Conservation (phyloP, 2,797 vertebrate species). For the Ateles fusciceps region DNA sequence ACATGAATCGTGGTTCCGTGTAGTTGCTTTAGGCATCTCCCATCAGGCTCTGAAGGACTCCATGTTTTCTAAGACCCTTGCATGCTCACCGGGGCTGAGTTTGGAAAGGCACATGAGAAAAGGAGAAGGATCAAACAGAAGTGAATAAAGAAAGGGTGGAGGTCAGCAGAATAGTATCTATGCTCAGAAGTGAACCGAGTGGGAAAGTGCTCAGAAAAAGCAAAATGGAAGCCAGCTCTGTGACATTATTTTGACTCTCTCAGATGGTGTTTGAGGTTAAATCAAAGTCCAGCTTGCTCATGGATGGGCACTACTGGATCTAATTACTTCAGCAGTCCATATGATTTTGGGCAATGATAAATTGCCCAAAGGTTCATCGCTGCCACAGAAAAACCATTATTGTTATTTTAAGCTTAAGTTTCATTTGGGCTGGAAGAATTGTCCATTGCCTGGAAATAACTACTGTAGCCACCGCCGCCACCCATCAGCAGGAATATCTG, state of each 20-base stretch:
- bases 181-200: neutral
- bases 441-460: conserved; percentile 64
- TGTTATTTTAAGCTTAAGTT: conserved; percentile 70
- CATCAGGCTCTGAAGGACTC: neutral
- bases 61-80: neutral
- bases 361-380: conserved; percentile 5
- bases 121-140: conserved; percentile 6
- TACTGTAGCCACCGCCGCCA: neutral
- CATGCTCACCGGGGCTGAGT: neutral
- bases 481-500: conserved; percentile 68
- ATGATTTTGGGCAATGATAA: conserved; percentile 17
- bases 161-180: neutral
- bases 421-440: conserved; percentile 57
- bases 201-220: neutral
- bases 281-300: neutral
- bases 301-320: neutral
- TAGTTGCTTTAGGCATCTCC: neutral
- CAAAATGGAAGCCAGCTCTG: neutral
- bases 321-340: neutral
- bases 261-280: neutral
- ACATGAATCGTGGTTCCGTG: conserved; percentile 16
- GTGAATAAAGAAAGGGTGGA: neutral
- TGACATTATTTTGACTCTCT: neutral
- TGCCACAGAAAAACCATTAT: conserved; percentile 29
- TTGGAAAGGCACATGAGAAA: neutral